Evolutionary conservation across 2,797 vertebrate species (phyloP).

Genomic region (Gorsachius magnificus): DNA sequence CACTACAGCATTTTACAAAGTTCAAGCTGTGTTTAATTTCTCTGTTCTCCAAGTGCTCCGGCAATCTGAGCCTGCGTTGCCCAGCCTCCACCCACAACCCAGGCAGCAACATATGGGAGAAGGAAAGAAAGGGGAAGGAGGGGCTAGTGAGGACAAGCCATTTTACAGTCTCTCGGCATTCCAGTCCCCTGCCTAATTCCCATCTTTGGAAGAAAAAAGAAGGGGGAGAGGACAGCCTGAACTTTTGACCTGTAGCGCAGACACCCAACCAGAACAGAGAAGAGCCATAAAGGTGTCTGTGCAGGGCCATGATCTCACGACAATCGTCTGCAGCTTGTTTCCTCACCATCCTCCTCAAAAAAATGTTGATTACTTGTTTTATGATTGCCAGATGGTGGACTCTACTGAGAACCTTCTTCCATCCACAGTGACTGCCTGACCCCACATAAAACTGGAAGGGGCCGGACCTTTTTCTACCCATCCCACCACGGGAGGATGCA

Average conservation of each 20-base stretch:
- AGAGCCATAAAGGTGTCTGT: conserved; percentile 70
- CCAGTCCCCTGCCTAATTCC: conserved; percentile 51
- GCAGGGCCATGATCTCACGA: conserved; percentile 36
- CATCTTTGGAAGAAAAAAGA: conserved; percentile 43
- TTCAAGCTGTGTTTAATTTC: neutral
- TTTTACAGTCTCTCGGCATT: conserved; percentile 54
- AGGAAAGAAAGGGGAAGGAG: neutral
- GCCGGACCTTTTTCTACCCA: neutral
- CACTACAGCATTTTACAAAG: neutral
- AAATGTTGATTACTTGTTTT: conserved; percentile 81
- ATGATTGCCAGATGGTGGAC: conserved; percentile 90
- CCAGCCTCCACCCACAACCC: neutral
- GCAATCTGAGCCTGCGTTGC: neutral
- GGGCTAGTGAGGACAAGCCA: neutral
- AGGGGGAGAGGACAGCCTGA: conserved; percentile 62
- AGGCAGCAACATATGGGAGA: neutral
- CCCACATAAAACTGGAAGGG: conserved; percentile 79
- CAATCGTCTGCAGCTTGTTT: conserved; percentile 68
- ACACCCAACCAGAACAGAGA: conserved; percentile 57
- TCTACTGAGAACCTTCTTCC: conserved; percentile 75
- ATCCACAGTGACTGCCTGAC: conserved; percentile 84
- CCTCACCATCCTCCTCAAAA: conserved; percentile 68
- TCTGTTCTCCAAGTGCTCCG: neutral
- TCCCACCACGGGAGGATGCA: neutral
- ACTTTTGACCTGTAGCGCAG: conserved; percentile 79